These are phyloP conservation scores for Bradypodion pumilum DNA, from an alignment of 2,797 vertebrate species.

Conservation along the genomic window DNA sequence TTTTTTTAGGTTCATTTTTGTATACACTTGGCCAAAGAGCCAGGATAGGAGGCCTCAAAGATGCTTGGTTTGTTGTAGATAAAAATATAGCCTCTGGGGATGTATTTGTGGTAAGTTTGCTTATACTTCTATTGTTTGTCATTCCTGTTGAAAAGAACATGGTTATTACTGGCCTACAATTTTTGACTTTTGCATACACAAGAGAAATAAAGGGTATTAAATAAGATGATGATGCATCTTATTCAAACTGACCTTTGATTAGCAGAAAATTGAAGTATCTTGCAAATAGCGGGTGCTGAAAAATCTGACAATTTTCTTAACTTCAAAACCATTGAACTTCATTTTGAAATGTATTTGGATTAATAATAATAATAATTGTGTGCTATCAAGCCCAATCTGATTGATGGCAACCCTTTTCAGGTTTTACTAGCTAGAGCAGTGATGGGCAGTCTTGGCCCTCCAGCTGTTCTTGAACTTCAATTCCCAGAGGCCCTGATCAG, in stretches of 20 bases:
- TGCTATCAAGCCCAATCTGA: too few relatives aligned
- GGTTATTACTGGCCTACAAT: slow-evolving; percentile 19
- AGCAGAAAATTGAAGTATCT: not conserved
- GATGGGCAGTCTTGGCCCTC: too few relatives aligned
- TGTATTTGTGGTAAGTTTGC: slow-evolving; percentile 88
- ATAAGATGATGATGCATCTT: not conserved
- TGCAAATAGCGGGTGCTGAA: slow-evolving; percentile 17
- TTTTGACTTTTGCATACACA: slow-evolving; percentile 35
- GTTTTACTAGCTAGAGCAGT: too few relatives aligned
- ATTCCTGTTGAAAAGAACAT: slow-evolving; percentile 6
- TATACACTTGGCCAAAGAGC: slow-evolving; percentile 93
- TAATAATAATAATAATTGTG: too few relatives aligned
- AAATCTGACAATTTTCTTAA: slow-evolving; percentile 3
- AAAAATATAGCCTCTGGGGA: slow-evolving; percentile 87
- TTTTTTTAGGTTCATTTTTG: slow-evolving; percentile 89
- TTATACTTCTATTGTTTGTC: not conserved
- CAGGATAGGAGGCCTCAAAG: slow-evolving; percentile 81
- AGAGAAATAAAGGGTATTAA: slow-evolving; percentile 10
- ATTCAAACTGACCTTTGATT: slow-evolving; percentile 36
- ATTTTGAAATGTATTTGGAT: not conserved
- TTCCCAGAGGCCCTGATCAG: too few relatives aligned
- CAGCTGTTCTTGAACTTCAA: too few relatives aligned
- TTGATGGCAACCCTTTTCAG: too few relatives aligned
- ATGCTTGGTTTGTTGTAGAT: slow-evolving; percentile 93
- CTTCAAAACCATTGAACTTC: not conserved